These are phyloP conservation scores for Heteromurus nitidus DNA, from an alignment of 2,888 invertebrate species.

Conservation along the genomic window DNA sequence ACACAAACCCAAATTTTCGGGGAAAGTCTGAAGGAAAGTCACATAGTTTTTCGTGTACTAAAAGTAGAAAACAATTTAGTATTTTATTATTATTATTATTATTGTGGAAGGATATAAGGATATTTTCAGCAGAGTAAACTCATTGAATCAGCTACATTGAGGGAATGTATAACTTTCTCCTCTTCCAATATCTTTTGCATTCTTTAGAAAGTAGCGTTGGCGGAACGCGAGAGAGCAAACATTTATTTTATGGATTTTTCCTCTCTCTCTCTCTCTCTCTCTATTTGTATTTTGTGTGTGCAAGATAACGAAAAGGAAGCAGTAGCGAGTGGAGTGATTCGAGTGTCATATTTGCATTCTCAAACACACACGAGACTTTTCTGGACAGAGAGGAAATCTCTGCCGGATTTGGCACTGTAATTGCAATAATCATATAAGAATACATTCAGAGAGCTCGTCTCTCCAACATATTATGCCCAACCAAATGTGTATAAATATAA, in stretches of 20 bases:
- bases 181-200: no score
- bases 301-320: no score
- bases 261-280: background rate
- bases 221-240: no score
- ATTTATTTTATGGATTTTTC: background rate
- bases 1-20: background rate
- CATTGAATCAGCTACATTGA: background rate
- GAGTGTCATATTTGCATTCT: background rate
- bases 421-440: background rate
- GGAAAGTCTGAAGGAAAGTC: background rate
- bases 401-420: background rate
- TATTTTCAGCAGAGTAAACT: background rate
- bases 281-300: no score
- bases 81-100: constrained; percentile 33
- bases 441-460: background rate
- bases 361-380: background rate
- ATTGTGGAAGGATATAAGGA: background rate
- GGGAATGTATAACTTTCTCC: no score
- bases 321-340: no score
- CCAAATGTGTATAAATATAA: no score
- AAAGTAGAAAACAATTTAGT: constrained; percentile 18
- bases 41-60: background rate
- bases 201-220: no score
- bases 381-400: no score
- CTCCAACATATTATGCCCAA: background rate